Evolutionary conservation across 1,140 invertebrate genomes (phyloP).

Genomic region (Dendrolimus kikuchii): DNA sequence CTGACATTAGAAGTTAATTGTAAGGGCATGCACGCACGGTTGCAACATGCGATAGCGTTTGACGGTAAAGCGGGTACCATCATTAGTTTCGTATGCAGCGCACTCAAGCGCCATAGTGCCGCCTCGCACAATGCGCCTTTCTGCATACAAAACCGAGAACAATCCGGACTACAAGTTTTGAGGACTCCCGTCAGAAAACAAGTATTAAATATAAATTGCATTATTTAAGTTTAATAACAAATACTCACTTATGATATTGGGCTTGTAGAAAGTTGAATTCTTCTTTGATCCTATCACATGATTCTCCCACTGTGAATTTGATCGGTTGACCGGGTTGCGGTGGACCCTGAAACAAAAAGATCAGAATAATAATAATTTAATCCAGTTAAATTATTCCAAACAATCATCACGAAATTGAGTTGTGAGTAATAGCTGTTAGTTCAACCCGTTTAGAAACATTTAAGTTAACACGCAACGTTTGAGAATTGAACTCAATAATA

Average conservation of each 20-base stretch:
- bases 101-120: too few relatives aligned
- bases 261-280: constrained; percentile 99
- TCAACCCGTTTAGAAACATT: constrained; percentile 16
- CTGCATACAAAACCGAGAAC: too few relatives aligned
- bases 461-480: constrained; percentile 18
- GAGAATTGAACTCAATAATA: constrained; percentile 18
- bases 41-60: too few relatives aligned
- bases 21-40: too few relatives aligned
- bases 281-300: constrained; percentile 97
- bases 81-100: too few relatives aligned
- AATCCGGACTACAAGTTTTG: too few relatives aligned
- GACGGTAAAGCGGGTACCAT: too few relatives aligned
- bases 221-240: neutral
- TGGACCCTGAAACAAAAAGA: constrained; percentile 79
- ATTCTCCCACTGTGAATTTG: constrained; percentile 94
- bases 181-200: too few relatives aligned
- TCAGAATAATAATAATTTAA: neutral
- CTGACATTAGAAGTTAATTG: too few relatives aligned
- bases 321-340: constrained; percentile 89
- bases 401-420: neutral
- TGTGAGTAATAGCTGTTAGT: neutral
- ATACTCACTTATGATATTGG: constrained; percentile 97
- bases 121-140: too few relatives aligned
- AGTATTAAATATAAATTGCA: too few relatives aligned
- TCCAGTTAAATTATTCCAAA: neutral